phyloP scores from a whole-genome alignment of 1,140 invertebrate genomes.

The Diprion similis region DNA sequence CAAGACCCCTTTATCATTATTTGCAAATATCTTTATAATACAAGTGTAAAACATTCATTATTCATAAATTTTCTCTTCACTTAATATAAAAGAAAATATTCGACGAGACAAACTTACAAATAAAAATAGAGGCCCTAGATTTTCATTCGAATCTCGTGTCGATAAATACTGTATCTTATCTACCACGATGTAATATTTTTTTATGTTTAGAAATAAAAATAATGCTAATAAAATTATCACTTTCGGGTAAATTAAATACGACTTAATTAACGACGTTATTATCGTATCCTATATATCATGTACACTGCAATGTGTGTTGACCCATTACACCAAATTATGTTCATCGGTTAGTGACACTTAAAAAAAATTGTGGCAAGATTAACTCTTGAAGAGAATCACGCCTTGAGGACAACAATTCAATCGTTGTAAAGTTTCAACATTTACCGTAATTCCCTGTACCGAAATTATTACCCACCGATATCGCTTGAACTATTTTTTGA shows the following conservation, averaged over 20 bases:
- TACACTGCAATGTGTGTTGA: neutral
- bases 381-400: too few species aligned
- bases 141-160: neutral
- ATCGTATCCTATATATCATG: neutral
- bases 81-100: slow-evolving; percentile 31
- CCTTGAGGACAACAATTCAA: too few species aligned
- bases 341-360: neutral
- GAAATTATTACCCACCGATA: too few species aligned
- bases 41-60: slow-evolving; percentile 45
- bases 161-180: slow-evolving; percentile 9
- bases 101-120: slow-evolving; percentile 18
- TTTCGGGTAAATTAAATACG: slow-evolving; percentile 8
- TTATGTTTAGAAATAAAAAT: too few species aligned
- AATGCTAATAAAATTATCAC: neutral
- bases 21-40: slow-evolving; percentile 42
- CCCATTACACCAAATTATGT: slow-evolving; percentile 1
- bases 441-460: too few species aligned
- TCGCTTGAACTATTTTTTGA: too few species aligned
- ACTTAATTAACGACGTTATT: slow-evolving; percentile 1
- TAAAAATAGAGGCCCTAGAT: slow-evolving; percentile 3
- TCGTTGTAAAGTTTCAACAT: too few species aligned
- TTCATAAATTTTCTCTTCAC: slow-evolving; percentile 26
- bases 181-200: neutral
- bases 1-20: slow-evolving; percentile 37
- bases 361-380: too few species aligned